Evolutionary conservation across 2,113 vertebrate species (phyloP).

Genomic region (Vulpes ferrilata): DNA sequence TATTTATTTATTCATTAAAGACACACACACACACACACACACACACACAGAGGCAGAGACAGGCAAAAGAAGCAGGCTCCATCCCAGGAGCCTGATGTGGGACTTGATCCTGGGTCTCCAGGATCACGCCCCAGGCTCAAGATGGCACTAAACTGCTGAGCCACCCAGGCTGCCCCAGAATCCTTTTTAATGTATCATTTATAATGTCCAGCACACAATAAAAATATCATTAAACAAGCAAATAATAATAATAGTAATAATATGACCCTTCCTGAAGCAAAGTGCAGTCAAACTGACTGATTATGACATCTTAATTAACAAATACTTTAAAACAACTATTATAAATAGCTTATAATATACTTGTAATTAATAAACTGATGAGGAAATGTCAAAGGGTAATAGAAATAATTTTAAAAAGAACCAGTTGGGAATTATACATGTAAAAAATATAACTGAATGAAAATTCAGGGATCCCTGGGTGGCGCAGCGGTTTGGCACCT

Average conservation of each 20-base stretch:
- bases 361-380: not conserved
- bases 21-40: too few species aligned
- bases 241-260: not conserved
- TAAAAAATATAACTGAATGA: not conserved
- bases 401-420: not conserved
- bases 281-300: not conserved
- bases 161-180: not conserved
- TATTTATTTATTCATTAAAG: too few species aligned
- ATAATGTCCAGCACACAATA: not conserved
- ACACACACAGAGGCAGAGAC: too few species aligned
- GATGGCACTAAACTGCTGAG: too few species aligned
- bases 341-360: not conserved
- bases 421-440: not conserved
- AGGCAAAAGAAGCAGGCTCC: too few species aligned
- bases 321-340: not conserved
- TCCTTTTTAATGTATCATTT: not conserved
- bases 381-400: not conserved
- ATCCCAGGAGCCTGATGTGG: too few species aligned
- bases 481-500: too few species aligned
- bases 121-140: too few species aligned
- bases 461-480: not conserved
- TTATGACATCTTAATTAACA: not conserved
- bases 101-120: too few species aligned
- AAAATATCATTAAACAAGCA: not conserved
- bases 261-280: not conserved